Evolutionary conservation across 2,113 vertebrate species (phyloP), one percentile per base, ranked within the genome.

Genomic region (Myrmophylax atrothorax): DNA sequence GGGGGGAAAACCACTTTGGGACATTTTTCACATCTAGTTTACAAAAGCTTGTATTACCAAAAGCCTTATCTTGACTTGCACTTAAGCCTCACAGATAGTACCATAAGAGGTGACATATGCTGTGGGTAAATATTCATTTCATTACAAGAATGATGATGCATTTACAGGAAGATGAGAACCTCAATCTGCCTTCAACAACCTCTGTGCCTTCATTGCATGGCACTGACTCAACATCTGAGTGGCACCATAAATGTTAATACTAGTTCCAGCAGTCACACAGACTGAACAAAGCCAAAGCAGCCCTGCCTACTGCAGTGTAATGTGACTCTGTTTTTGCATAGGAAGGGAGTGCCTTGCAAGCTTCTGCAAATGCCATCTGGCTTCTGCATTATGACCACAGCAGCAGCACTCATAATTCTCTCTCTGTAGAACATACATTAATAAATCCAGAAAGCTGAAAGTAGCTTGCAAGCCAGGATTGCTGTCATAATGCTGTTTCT

Each of bases 351-450:
- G 69, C 35, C 22, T 0, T n/a, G 82, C 56, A 90, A 74, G 67
- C 70, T 96, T 90, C 91, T 90, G 86, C 87, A 80, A 90, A 87
- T 47, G 76, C 85, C 94, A 91, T 76, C 87, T 93, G 91, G 80
- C 79, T 95, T 97, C 75, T 87, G 55, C 67, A 90, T 96, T 89
- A 91, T 0, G 0, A 63, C 46, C 90, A 78, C 82, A 95, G 76
- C 29, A 90, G 90, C 31, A 84, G 52, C 78, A 58, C 83, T 86
- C 22, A 9, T 79, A 86, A 94, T 89, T 89, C 93, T 84, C 93
- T 84, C 77, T 93, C 85, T 74, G 89, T 63, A 40, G 31, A 90
- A 91, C 59, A 28, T 35, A 23, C 4, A 90, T 84, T 74, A 90
- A 28, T 72, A 49, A 92, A 86, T 87, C 56, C 59, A 64, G 77